phyloP scores from a whole-genome alignment of 2,888 invertebrate species.

The Aphrophora alni region DNA sequence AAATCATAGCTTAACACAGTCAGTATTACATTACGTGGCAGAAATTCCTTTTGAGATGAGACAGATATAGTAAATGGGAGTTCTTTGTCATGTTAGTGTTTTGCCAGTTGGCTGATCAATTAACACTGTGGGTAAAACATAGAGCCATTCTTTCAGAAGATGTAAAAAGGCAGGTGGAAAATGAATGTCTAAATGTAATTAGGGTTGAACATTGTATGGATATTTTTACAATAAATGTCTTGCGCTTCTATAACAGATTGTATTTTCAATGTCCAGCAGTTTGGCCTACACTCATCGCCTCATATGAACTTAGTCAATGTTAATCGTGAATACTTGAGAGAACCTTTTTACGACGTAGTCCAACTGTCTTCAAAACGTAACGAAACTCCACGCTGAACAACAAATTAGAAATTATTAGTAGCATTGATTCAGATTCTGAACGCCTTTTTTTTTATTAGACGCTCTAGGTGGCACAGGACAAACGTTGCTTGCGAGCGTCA shows the following conservation, averaged over 20 bases:
- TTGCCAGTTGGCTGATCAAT: too few species aligned
- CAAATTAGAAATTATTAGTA: background rate
- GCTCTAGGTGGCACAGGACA: constrained; percentile 17
- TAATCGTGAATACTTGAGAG: background rate
- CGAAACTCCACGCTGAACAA: background rate
- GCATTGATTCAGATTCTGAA: constrained; percentile 2
- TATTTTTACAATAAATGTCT: constrained; percentile 52
- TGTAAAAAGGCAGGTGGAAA: too few species aligned
- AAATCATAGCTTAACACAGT: too few species aligned
- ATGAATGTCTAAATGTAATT: too few species aligned
- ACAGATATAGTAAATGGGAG: too few species aligned
- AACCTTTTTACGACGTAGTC: background rate
- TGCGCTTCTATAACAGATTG: background rate
- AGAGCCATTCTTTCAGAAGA: too few species aligned
- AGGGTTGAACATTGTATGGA: background rate
- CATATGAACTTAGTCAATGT: background rate
- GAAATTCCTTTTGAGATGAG: too few species aligned
- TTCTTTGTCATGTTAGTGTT: too few species aligned
- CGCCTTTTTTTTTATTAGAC: constrained; percentile 20
- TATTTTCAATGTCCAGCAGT: constrained; percentile 21
- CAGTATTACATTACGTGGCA: too few species aligned
- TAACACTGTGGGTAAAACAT: too few species aligned
- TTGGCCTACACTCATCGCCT: constrained; percentile 21
- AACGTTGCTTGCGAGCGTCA: constrained; percentile 17
- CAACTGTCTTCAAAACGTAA: constrained; percentile 7